Evolutionary conservation across 2,113 vertebrate species (phyloP).

Genomic region (Rhinichthys klamathensis): DNA sequence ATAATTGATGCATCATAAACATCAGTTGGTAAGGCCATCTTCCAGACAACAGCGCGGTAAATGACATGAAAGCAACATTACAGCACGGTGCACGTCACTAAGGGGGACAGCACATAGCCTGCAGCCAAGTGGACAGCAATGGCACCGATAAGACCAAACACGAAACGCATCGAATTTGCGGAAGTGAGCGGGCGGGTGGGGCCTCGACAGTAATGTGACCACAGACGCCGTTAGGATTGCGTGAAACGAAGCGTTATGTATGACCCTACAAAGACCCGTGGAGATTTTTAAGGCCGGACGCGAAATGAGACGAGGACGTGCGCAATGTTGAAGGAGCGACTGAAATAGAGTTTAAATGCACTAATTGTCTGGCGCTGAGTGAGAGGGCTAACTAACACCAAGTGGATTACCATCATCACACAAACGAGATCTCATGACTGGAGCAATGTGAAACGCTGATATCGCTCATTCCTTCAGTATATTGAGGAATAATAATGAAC

Average conservation of each 20-base stretch:
- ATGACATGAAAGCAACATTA: conserved; percentile 22
- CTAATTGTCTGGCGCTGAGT: conserved; percentile 50
- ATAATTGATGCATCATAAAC: conserved; percentile 3
- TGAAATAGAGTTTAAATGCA: conserved; percentile 58
- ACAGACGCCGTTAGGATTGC: conserved; percentile 62
- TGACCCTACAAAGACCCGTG: conserved; percentile 66
- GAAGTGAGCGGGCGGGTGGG: conserved; percentile 75
- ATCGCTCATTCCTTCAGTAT: conserved; percentile 65
- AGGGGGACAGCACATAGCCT: conserved; percentile 34
- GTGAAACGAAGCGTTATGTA: conserved; percentile 66
- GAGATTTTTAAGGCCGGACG: conserved; percentile 41
- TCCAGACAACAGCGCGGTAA: conserved; percentile 15
- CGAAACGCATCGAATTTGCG: conserved; percentile 64
- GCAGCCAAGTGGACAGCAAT: conserved; percentile 35
- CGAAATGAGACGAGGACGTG: conserved; percentile 13
- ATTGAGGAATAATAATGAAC: conserved; percentile 78
- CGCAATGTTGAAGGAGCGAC: conserved; percentile 65
- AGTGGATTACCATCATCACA: conserved; percentile 61
- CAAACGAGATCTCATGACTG: conserved; percentile 60
- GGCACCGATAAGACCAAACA: conserved; percentile 38
- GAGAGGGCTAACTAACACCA: conserved; percentile 60
- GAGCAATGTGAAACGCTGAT: conserved; percentile 72
- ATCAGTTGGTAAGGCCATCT: background rate
- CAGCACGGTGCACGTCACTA: conserved; percentile 11
- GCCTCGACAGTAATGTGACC: conserved; percentile 70